A percentile compares a stretch with the other conserved stretches of the same genome.
Conservation (phyloP, 2,797 vertebrate species). For the Pachyuromys duprasi region DNA sequence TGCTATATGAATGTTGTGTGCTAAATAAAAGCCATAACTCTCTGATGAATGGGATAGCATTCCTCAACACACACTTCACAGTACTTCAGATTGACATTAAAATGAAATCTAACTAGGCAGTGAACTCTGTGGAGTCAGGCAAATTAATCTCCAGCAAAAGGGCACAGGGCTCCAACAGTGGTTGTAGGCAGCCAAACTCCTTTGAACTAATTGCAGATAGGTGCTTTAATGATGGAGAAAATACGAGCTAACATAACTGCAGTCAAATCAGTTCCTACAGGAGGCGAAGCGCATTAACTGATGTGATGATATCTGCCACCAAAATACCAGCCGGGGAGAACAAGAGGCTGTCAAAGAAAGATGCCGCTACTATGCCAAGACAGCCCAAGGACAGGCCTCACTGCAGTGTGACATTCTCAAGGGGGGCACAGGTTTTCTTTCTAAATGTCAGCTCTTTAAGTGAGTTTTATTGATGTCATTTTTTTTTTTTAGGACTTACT, state of each 20-base stretch:
- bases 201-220: slow-evolving; percentile 61
- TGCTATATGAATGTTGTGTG: not conserved
- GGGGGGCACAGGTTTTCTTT: slow-evolving; percentile 46
- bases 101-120: slow-evolving; percentile 50
- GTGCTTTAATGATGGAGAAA: slow-evolving; percentile 72
- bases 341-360: slow-evolving; percentile 67
- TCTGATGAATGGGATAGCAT: not conserved
- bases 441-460: slow-evolving; percentile 64
- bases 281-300: slow-evolving; percentile 32
- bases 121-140: not conserved
- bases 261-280: slow-evolving; percentile 66
- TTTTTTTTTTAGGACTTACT: slow-evolving; percentile 48
- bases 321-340: slow-evolving; percentile 67
- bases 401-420: slow-evolving; percentile 47
- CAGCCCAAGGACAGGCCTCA: slow-evolving; percentile 11
- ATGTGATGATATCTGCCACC: not conserved
- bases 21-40: not conserved
- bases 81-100: slow-evolving; percentile 47
- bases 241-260: slow-evolving; percentile 44
- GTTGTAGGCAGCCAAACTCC: slow-evolving; percentile 36
- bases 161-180: not conserved
- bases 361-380: not conserved
- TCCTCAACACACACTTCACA: not conserved
- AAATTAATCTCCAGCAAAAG: slow-evolving; percentile 51
- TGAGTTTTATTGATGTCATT: slow-evolving; percentile 70